Percentiles rank a stretch among this genome's conserved stretches.
phyloP scores from a whole-genome alignment of 2,888 invertebrate genomes.

The Trichacis sp. region DNA sequence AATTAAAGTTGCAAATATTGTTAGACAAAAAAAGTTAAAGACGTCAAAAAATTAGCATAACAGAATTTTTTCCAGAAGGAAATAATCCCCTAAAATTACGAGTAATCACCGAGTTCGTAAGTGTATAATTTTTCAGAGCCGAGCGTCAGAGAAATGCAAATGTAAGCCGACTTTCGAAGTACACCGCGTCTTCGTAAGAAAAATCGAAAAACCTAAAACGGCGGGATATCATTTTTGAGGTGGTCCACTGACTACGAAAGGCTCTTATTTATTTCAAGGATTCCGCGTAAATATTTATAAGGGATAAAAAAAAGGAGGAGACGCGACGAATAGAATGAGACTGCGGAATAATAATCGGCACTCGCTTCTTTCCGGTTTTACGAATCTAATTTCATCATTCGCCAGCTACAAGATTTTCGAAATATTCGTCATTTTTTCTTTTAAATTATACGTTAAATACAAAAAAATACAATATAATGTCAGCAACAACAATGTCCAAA shows the following conservation, averaged over 20 bases:
- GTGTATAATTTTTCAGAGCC: no score
- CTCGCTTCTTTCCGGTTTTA: conserved; percentile 20
- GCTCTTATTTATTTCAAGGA: conserved; percentile 49
- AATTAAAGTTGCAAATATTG: no score
- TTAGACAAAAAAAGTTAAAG: not conserved
- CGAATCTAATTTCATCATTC: not conserved
- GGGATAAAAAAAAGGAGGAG: conserved; percentile 25
- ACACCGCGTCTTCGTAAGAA: not conserved
- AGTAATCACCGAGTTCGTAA: no score
- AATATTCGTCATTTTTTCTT: no score
- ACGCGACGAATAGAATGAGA: conserved; percentile 18
- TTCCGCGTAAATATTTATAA: conserved; percentile 53
- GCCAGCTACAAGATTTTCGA: no score
- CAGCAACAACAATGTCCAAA: no score
- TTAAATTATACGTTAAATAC: no score
- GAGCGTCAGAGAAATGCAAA: not conserved
- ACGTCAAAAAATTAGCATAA: no score
- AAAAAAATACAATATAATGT: no score
- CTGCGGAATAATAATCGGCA: conserved; percentile 16
- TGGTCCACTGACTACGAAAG: conserved; percentile 46
- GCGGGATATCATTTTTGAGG: conserved; percentile 43
- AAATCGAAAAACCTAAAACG: conserved; percentile 19
- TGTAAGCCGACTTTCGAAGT: not conserved
- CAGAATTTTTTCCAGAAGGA: no score
- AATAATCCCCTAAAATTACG: no score